phyloP scores from a whole-genome alignment of 2,113 vertebrate genomes.

The Gasterosteus aculeatus region DNA sequence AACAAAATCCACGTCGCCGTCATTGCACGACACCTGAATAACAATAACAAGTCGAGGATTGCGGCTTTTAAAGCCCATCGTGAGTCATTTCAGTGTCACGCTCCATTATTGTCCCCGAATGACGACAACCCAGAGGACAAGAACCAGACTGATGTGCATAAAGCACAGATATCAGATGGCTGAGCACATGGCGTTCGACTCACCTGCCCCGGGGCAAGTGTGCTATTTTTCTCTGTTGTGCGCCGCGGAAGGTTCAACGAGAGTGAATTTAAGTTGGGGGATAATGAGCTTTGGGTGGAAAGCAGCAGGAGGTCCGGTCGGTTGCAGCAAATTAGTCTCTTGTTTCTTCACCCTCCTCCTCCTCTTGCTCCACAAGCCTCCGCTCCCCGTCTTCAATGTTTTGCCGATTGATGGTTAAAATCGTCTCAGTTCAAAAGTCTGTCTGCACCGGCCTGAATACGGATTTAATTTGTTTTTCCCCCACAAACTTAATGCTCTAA shows the following conservation, averaged over 20 bases:
- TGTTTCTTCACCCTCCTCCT: neutral
- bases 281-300: conserved; percentile 32
- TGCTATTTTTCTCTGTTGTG: conserved; percentile 31
- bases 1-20: conserved; percentile 19
- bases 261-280: conserved; percentile 28
- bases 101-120: conserved; percentile 3
- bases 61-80: conserved; percentile 17
- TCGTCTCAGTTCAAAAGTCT: neutral
- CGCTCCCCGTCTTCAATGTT: neutral
- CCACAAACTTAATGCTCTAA: neutral
- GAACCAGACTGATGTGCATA: neutral
- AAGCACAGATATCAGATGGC: conserved; percentile 6
- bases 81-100: conserved; percentile 27
- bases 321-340: neutral
- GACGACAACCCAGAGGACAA: neutral
- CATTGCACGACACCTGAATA: conserved; percentile 7
- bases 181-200: conserved; percentile 26
- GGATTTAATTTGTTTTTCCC: neutral
- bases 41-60: conserved; percentile 17
- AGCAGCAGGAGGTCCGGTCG: conserved; percentile 13
- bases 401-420: neutral
- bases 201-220: conserved; percentile 25
- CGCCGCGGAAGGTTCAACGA: conserved; percentile 19
- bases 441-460: neutral
- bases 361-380: neutral